Base-by-base conservation (phyloP, 2,113 vertebrate genomes). In the Vidua macroura region DNA sequence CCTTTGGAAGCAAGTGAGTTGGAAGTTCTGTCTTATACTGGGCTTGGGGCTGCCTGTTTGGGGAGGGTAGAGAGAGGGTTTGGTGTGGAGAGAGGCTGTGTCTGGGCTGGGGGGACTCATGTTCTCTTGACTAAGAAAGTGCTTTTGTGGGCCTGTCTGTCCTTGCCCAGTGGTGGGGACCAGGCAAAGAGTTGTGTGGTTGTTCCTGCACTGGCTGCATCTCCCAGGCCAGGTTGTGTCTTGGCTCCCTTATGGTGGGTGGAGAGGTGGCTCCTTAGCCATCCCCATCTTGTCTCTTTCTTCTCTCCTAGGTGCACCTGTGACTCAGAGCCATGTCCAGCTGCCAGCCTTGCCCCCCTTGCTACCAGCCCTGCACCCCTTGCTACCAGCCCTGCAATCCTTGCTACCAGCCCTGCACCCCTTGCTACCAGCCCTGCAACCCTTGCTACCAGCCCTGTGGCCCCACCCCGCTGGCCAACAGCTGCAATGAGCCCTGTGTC, bases 1-100 rank as follows among this genome's bases (percentile, higher is more conserved):
- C 31, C 60, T 44, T 35, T 35, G 76, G 80, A 75, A 66, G 21
- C 41, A 88, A 60, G 88, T 94, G 68, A 88, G 88, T 91, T 15
- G 44, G 46, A 55, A 25, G 68, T 46, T 80, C 20, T 70, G 31
- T 39, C 10, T 13, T 46, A 0, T 11, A 4, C 13, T 3, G 10
- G 49, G 14, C 24, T 48, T 64, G 44, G 41, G 46, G 22, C 9
- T n/a, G 27, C 27, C 27, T 62, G n/a, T 39, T 15, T 7, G 37
- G 39, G 63, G 25, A 76, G 56, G 63, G 28, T 2, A 7, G 33
- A 16, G 23, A 35, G 35, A 35, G 24, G 37, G 17, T 13, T 27
- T 74, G 67, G 20, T 4, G 21, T 35, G 62, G 49, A 75, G 33
- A 31, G 11, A 20, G 30, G 8, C 14, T 53, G 20, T 11, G 7